phyloP scores from a whole-genome alignment of 2,888 invertebrate genomes.

The Zaprionus obscuricornis region DNA sequence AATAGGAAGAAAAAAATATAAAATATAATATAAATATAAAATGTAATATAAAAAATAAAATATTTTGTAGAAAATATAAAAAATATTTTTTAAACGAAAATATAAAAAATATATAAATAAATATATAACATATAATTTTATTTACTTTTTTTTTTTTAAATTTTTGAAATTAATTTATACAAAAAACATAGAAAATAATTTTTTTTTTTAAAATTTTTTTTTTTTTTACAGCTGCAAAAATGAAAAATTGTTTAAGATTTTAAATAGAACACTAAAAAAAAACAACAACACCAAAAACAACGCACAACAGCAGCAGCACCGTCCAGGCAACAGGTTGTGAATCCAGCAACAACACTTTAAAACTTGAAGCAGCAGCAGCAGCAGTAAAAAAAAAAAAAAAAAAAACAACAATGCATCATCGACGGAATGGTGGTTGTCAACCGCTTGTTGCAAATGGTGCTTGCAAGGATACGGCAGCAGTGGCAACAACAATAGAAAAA shows the following conservation, averaged over 20 bases:
- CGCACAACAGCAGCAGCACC: slow-evolving; percentile 17
- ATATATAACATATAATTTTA: too few relatives aligned
- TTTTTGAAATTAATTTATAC: too few relatives aligned
- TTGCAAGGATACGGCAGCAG: slow-evolving; percentile 23
- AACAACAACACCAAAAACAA: slow-evolving; percentile 6
- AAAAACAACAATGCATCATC: slow-evolving; percentile 27
- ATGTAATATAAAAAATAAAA: too few relatives aligned
- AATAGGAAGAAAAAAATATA: too few relatives aligned
- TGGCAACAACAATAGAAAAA: background rate
- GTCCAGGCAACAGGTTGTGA: slow-evolving; percentile 53
- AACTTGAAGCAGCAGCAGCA: background rate
- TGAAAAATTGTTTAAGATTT: slow-evolving; percentile 29
- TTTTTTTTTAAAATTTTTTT: background rate
- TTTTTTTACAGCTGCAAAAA: slow-evolving; percentile 29
- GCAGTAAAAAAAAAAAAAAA: too few relatives aligned
- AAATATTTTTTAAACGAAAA: too few relatives aligned
- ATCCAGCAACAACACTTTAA: too few relatives aligned
- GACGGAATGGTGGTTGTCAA: slow-evolving; percentile 35
- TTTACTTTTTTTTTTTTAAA: too few relatives aligned
- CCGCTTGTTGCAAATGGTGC: slow-evolving; percentile 31
- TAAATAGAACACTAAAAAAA: too few relatives aligned
- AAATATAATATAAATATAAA: too few relatives aligned
- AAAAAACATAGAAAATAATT: background rate
- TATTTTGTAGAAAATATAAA: too few relatives aligned
- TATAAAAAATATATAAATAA: too few relatives aligned